Percentiles rank a stretch among this genome's conserved stretches.
These are phyloP conservation scores for Cheilosia pagana DNA, from an alignment of 2,888 invertebrate species.

Conservation along the genomic window DNA sequence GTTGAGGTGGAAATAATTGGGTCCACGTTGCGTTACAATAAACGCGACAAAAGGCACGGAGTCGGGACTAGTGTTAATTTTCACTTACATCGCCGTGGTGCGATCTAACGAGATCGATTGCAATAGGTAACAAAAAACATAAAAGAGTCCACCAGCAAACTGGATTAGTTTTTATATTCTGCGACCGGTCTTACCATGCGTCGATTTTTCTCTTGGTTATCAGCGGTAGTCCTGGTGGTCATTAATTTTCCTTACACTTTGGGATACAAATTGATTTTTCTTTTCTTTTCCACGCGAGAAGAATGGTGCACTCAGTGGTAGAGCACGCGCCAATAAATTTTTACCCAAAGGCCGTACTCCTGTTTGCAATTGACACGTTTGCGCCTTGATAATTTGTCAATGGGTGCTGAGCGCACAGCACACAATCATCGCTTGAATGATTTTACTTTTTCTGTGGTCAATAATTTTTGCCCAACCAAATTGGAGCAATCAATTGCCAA, in stretches of 20 bases:
- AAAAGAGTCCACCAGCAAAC: constrained; percentile 55
- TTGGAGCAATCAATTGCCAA: constrained; percentile 30
- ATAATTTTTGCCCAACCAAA: constrained; percentile 38
- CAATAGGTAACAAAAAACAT: constrained; percentile 7
- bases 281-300: constrained; percentile 47
- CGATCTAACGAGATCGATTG: constrained; percentile 58
- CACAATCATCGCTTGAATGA: constrained; percentile 39
- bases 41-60: constrained; percentile 52
- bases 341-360: constrained; percentile 26
- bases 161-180: constrained; percentile 25
- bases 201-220: constrained; percentile 58
- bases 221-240: constrained; percentile 60
- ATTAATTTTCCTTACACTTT: constrained; percentile 71
- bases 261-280: constrained; percentile 70
- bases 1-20: constrained; percentile 51
- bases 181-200: constrained; percentile 34
- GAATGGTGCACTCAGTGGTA: constrained; percentile 49
- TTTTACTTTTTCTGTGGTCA: neutral
- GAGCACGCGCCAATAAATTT: constrained; percentile 60
- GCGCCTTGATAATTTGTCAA: constrained; percentile 66
- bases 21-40: constrained; percentile 51
- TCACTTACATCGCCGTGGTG: constrained; percentile 47
- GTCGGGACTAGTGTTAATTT: constrained; percentile 63
- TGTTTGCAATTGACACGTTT: constrained; percentile 66
- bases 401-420: constrained; percentile 40